Percentiles rank a stretch among this genome's conserved stretches.
phyloP scores from a whole-genome alignment of 2,113 vertebrate species.

The Rhynchopsitta pachyrhyncha region DNA sequence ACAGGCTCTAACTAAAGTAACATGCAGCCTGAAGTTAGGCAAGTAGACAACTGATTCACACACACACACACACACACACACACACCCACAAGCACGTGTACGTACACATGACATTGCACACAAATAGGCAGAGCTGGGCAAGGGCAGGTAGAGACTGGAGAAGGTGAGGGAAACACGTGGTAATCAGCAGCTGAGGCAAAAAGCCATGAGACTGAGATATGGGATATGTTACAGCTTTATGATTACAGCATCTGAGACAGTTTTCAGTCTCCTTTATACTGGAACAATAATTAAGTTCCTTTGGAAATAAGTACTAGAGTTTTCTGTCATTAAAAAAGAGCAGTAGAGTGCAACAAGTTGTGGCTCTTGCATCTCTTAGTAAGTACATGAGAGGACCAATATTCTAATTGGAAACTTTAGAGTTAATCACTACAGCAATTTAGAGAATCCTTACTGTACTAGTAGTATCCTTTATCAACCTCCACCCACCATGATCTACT shows the following conservation, averaged over 20 bases:
- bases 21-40: background rate
- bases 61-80: fast-evolving
- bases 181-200: background rate
- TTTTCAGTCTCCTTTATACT: background rate
- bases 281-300: background rate
- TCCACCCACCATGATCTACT: background rate
- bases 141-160: background rate
- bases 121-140: background rate
- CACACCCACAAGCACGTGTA: fast-evolving
- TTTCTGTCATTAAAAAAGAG: background rate
- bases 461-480: background rate
- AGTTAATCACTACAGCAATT: background rate
- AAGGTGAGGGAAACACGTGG: background rate
- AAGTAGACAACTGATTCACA: background rate
- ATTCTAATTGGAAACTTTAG: background rate
- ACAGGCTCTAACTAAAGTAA: background rate
- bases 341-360: background rate
- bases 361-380: background rate
- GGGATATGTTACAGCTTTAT: background rate
- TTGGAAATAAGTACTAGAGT: background rate
- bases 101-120: fast-evolving
- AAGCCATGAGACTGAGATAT: background rate
- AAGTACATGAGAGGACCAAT: background rate
- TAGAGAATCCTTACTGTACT: background rate
- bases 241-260: background rate